A percentile compares a stretch with the other conserved stretches of the same genome.
These are phyloP conservation scores for Corvus cornix DNA, from an alignment of 2,113 vertebrate genomes.

Conservation along the genomic window DNA sequence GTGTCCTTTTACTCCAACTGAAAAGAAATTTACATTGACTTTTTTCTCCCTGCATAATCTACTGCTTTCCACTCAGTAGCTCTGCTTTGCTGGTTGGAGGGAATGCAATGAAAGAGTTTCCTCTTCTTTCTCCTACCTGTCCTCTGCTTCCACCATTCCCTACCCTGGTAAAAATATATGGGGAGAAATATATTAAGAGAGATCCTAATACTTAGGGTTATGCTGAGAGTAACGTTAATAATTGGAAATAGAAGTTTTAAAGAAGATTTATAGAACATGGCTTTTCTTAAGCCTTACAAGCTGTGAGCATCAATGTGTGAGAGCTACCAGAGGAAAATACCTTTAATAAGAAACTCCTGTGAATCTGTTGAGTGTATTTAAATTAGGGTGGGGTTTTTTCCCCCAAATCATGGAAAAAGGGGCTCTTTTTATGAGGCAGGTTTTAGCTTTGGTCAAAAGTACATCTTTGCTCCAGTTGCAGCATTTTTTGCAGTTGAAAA, in stretches of 20 bases:
- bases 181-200: not conserved
- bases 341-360: not conserved
- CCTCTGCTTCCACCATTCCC: not conserved
- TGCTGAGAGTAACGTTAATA: not conserved
- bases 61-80: not conserved
- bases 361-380: not conserved
- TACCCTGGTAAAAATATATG: not conserved
- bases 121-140: not conserved
- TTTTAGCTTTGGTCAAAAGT: not conserved
- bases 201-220: not conserved
- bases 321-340: not conserved
- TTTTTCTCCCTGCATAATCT: not conserved
- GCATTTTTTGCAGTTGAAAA: not conserved
- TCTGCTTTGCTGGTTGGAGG: not conserved
- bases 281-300: not conserved
- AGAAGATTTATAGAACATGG: not conserved
- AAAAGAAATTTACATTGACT: not conserved
- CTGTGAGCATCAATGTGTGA: not conserved
- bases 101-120: not conserved
- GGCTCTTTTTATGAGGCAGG: not conserved
- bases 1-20: not conserved
- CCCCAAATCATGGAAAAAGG: not conserved
- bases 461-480: not conserved
- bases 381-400: accelerated
- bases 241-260: not conserved